Conservation (phyloP, 35 echinoderm and acorn worm genomes). For the Lytechinus variegatus region DNA sequence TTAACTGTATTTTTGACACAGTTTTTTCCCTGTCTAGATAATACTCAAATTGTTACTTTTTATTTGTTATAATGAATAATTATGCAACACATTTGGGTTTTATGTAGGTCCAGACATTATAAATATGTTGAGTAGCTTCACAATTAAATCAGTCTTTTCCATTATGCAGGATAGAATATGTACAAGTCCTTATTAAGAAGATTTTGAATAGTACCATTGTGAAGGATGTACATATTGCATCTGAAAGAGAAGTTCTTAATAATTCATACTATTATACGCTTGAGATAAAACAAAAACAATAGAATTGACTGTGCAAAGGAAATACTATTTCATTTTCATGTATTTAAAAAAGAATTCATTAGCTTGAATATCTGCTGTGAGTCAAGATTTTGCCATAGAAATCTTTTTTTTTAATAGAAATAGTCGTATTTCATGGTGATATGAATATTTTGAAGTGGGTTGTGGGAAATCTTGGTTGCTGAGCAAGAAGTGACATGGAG, state of each 20-base stretch:
- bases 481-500: conserved; percentile 4
- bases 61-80: no score
- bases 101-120: no score
- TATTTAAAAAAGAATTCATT: not conserved
- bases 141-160: no score
- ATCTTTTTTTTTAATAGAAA: not conserved
- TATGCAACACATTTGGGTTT: no score
- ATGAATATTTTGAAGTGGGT: not conserved
- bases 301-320: not conserved
- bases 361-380: not conserved
- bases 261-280: not conserved
- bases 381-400: not conserved
- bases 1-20: not conserved
- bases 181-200: no score
- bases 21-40: not conserved
- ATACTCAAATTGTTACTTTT: not conserved
- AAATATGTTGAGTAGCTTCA: no score
- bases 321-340: not conserved
- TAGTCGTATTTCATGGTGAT: not conserved
- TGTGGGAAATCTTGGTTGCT: not conserved
- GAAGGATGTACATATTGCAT: not conserved
- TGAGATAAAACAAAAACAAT: not conserved
- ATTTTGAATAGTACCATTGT: no score
- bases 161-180: no score
- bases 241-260: not conserved